These are phyloP conservation scores for Aviceda subcristata DNA, from an alignment of 2,113 vertebrate genomes.

Conservation along the genomic window DNA sequence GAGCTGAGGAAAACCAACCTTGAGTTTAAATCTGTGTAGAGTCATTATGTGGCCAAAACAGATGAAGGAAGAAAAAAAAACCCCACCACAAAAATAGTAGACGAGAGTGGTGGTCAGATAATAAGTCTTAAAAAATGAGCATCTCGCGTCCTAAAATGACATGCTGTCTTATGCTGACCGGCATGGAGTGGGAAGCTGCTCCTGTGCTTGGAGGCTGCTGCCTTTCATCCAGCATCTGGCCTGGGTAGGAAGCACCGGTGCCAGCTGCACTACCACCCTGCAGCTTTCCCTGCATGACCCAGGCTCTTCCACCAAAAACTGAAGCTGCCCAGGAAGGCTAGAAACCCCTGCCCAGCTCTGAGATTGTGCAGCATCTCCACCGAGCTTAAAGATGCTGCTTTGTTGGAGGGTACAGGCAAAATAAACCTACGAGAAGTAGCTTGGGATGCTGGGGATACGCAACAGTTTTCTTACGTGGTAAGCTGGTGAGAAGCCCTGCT, in stretches of 20 bases:
- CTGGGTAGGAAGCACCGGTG: neutral
- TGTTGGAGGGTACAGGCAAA: neutral
- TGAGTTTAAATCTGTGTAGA: neutral
- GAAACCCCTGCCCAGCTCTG: neutral
- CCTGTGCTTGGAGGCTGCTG: fast-evolving
- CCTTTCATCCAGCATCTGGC: neutral
- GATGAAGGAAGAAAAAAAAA: neutral
- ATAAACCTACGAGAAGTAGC: neutral
- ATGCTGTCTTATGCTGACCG: neutral
- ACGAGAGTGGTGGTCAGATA: neutral
- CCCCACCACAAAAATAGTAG: neutral
- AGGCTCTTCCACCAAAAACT: neutral
- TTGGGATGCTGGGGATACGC: neutral
- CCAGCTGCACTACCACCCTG: fast-evolving
- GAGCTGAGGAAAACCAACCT: neutral
- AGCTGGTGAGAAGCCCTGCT: neutral
- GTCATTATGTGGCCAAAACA: neutral
- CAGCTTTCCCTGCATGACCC: neutral
- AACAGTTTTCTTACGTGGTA: neutral
- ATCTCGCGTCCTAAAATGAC: neutral
- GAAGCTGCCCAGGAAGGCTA: neutral
- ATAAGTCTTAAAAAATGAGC: neutral
- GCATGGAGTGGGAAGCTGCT: neutral
- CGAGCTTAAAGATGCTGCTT: neutral
- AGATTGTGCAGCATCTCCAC: neutral